A percentile compares a stretch with the other conserved stretches of the same genome.
These are phyloP conservation scores for Nanger granti DNA, from an alignment of 2,113 vertebrate species.

Conservation along the genomic window DNA sequence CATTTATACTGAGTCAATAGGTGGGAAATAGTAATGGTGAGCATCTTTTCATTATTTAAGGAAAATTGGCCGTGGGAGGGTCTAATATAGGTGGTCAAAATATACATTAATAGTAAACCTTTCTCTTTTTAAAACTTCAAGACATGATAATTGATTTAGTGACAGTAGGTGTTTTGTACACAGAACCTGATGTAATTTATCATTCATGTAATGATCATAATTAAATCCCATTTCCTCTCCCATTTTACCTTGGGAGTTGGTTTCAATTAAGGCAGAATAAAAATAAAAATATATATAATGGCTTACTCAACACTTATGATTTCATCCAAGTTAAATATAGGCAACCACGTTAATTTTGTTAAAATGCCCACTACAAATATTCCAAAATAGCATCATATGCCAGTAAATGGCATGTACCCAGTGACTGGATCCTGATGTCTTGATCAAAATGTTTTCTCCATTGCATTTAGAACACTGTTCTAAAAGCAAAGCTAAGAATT, in stretches of 20 bases:
- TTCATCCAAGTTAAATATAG: slow-evolving; percentile 38
- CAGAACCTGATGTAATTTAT: slow-evolving; percentile 4
- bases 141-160: neutral
- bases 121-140: neutral
- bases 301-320: neutral
- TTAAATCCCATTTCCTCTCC: slow-evolving; percentile 10
- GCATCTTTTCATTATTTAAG: neutral
- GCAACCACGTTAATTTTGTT: slow-evolving; percentile 15
- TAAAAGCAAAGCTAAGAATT: neutral
- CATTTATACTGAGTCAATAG: neutral
- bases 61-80: neutral
- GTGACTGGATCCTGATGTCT: neutral
- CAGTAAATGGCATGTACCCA: neutral
- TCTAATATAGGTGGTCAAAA: neutral
- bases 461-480: neutral
- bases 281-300: neutral
- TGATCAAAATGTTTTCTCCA: neutral
- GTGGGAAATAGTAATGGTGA: neutral
- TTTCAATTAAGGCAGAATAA: slow-evolving; percentile 53
- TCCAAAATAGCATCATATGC: neutral
- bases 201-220: slow-evolving; percentile 34
- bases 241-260: neutral
- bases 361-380: neutral
- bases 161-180: neutral
- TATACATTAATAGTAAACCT: slow-evolving; percentile 23